Evolutionary conservation across 2,113 vertebrate species (phyloP).

Genomic region (Tinamus guttatus): DNA sequence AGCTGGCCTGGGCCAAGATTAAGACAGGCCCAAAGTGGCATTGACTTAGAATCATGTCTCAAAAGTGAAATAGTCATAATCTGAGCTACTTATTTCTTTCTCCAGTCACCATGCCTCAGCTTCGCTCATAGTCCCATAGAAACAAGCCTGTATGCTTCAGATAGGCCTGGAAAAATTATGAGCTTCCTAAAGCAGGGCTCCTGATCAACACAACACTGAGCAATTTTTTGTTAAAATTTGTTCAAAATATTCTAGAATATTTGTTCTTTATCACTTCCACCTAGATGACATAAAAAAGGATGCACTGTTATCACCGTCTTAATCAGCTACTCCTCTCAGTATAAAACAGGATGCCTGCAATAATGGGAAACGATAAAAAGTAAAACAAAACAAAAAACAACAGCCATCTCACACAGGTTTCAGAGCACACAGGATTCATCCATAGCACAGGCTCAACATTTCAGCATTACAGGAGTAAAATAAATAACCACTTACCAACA

Average conservation of each 20-base stretch:
- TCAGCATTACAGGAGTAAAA: not conserved
- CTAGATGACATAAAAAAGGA: not conserved
- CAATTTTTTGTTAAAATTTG: no score
- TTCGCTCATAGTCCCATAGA: not conserved
- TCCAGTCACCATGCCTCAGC: not conserved
- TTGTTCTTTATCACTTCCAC: not conserved
- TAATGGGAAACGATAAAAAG: not conserved
- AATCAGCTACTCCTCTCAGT: not conserved
- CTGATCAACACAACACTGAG: not conserved
- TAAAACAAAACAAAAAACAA: not conserved
- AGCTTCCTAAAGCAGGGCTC: not conserved
- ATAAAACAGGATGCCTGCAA: not conserved
- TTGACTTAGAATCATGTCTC: not conserved
- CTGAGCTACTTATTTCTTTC: not conserved
- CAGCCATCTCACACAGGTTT: not conserved
- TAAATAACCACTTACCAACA: constrained; percentile 81
- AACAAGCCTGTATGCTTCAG: not conserved
- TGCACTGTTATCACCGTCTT: not conserved
- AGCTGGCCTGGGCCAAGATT: not conserved
- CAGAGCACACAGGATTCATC: not conserved
- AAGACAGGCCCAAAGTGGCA: not conserved
- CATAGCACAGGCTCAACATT: not conserved
- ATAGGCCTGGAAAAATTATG: not conserved
- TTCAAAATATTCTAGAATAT: not conserved
- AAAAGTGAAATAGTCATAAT: not conserved